Percentiles rank a stretch among this genome's conserved stretches.
These are phyloP conservation scores for Ptychodera flava DNA, from an alignment of 35 echinoderm and acorn worm species.

Conservation along the genomic window DNA sequence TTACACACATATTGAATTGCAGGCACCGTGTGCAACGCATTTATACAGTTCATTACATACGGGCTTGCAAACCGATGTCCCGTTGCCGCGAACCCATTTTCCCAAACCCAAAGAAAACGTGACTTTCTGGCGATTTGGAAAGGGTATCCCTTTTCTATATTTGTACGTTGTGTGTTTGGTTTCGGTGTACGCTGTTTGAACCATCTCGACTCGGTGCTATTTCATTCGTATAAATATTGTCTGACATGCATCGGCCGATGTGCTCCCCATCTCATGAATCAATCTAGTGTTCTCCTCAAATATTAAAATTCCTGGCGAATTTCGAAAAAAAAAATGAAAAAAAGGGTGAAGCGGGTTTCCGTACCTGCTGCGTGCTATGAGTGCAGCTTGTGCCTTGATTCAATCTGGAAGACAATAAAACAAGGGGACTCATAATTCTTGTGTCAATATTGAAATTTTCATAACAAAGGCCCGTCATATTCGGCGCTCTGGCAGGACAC, in stretches of 20 bases:
- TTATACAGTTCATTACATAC: background rate
- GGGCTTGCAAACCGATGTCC: background rate
- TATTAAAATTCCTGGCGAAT: too few relatives aligned
- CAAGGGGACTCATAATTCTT: background rate
- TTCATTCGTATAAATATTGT: too few relatives aligned
- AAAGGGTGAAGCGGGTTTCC: too few relatives aligned
- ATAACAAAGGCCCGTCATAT: background rate
- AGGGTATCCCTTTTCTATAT: background rate
- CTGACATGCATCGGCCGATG: too few relatives aligned
- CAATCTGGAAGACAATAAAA: slow-evolving; percentile 2
- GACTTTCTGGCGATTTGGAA: background rate
- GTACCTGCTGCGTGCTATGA: too few relatives aligned
- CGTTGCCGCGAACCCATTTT: background rate
- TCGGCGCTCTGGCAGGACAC: background rate
- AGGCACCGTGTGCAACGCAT: background rate
- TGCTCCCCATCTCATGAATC: too few relatives aligned
- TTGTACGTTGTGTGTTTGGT: too few relatives aligned
- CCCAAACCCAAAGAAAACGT: background rate
- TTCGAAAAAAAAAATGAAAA: too few relatives aligned
- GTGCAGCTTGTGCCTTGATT: too few relatives aligned
- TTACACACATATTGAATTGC: background rate
- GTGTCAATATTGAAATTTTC: background rate
- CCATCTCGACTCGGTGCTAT: too few relatives aligned
- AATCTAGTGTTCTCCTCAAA: too few relatives aligned
- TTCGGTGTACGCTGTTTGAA: too few relatives aligned